Conservation (phyloP, 23 tunicate species). For the Halocynthia aurantium region DNA sequence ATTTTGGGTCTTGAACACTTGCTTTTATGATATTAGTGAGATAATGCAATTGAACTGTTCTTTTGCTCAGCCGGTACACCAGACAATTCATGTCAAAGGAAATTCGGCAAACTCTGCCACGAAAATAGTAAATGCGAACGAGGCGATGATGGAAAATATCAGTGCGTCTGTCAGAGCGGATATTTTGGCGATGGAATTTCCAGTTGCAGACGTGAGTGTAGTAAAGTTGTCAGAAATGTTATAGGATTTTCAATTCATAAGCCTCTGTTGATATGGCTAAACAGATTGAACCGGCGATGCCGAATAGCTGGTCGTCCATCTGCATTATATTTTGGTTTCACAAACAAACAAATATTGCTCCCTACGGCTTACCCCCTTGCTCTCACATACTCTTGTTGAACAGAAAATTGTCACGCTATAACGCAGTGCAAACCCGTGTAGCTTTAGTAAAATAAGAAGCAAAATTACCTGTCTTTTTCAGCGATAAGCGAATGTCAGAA, state of each 20-base stretch:
- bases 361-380: no score
- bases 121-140: background rate
- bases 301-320: no score
- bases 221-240: no score
- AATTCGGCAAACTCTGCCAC: constrained; percentile 6
- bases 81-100: background rate
- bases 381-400: no score
- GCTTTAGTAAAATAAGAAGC: background rate
- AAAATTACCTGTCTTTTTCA: background rate
- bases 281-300: no score
- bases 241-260: no score
- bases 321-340: no score
- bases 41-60: constrained; percentile 11
- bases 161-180: constrained; percentile 7
- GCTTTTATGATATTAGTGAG: constrained; percentile 2
- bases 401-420: background rate
- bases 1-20: background rate
- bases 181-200: constrained; percentile 13
- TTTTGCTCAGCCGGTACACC: constrained; percentile 1
- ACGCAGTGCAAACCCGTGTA: background rate
- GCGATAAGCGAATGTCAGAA: constrained; percentile 1
- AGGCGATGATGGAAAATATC: background rate
- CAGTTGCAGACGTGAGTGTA: background rate
- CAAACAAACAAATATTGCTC: no score
- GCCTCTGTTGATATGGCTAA: no score